Evolutionary conservation across 2,113 vertebrate genomes (phyloP).

Genomic region (Chitala chitala): DNA sequence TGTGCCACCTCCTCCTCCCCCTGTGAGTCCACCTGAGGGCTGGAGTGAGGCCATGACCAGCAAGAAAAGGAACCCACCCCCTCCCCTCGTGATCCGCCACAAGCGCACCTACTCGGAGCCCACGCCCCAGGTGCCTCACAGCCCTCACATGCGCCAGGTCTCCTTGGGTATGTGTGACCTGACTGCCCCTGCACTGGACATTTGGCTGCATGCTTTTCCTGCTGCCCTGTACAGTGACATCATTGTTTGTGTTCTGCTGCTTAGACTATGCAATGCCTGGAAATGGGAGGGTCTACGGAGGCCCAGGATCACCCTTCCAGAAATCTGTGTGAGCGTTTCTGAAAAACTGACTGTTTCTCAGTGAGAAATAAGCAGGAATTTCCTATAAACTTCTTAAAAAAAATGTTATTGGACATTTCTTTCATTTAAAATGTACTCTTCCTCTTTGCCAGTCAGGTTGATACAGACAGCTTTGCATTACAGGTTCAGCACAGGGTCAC

Average conservation of each 20-base stretch:
- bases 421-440: background rate
- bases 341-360: too few relatives aligned
- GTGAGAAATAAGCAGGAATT: too few relatives aligned
- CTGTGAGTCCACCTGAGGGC: slow-evolving; percentile 31
- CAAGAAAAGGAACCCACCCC: slow-evolving; percentile 46
- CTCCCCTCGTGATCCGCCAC: slow-evolving; percentile 48
- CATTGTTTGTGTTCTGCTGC: background rate
- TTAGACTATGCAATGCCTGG: slow-evolving; percentile 37
- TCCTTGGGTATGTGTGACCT: slow-evolving; percentile 39
- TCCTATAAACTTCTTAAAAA: too few relatives aligned
- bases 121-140: slow-evolving; percentile 40
- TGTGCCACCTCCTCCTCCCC: slow-evolving; percentile 43
- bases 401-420: too few relatives aligned
- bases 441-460: too few relatives aligned
- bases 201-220: background rate
- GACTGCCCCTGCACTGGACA: background rate
- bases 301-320: slow-evolving; percentile 37
- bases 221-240: background rate
- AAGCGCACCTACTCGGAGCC: slow-evolving; percentile 56
- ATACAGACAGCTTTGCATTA: background rate
- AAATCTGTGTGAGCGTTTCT: slow-evolving; percentile 43
- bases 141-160: slow-evolving; percentile 34
- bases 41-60: slow-evolving; percentile 34
- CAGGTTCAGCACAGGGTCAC: slow-evolving; percentile 48
- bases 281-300: slow-evolving; percentile 31